These are phyloP conservation scores for Caloenas nicobarica DNA, from an alignment of 2,113 vertebrate genomes.

Conservation along the genomic window DNA sequence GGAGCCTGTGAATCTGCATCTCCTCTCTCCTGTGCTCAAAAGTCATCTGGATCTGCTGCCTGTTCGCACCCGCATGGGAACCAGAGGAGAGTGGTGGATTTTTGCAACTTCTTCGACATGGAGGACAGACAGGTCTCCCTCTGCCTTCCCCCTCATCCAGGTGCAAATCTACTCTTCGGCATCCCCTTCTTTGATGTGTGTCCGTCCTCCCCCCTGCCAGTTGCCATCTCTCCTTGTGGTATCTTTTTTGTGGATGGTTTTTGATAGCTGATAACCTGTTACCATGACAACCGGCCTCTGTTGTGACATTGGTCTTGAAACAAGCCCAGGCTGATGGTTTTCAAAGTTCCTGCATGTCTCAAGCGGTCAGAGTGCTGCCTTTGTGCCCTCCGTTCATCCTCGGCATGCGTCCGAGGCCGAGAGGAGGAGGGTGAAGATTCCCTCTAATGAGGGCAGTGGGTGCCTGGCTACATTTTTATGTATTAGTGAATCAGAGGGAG, in stretches of 20 bases:
- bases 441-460: conserved; percentile 47
- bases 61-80: neutral
- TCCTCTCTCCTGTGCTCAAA: neutral
- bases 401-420: neutral
- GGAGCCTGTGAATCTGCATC: neutral
- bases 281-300: conserved; percentile 34
- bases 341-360: conserved; percentile 34
- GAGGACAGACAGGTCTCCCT: neutral
- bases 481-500: conserved; percentile 17
- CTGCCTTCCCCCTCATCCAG: neutral
- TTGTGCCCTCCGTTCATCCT: neutral
- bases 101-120: neutral
- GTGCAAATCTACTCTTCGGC: neutral
- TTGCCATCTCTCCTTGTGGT: neutral
- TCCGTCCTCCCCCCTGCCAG: neutral
- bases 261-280: conserved; percentile 44
- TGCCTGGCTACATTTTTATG: conserved; percentile 20
- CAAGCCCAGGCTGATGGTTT: conserved; percentile 11
- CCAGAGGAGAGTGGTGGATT: neutral
- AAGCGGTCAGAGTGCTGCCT: conserved; percentile 4
- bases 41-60: neutral
- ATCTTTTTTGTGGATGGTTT: neutral
- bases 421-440: conserved; percentile 7
- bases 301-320: conserved; percentile 36
- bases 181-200: neutral